phyloP scores from a whole-genome alignment of 1,140 invertebrate genomes.

The Palaemon carinicauda region DNA sequence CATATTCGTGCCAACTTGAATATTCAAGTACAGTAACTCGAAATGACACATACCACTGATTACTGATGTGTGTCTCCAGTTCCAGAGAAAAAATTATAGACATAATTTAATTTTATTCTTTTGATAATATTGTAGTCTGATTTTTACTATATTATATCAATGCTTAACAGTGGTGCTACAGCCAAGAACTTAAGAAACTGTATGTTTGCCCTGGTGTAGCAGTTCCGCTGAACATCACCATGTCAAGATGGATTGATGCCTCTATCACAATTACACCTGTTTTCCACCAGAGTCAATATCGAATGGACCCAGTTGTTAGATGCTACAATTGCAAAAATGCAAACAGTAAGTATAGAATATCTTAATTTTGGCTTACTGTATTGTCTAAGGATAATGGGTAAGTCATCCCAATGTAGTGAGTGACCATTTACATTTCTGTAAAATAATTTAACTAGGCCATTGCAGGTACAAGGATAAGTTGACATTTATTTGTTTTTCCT shows the following conservation, averaged over 20 bases:
- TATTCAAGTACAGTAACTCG: too few relatives aligned
- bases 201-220: slow-evolving; percentile 30
- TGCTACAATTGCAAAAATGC: slow-evolving; percentile 39
- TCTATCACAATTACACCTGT: slow-evolving; percentile 31
- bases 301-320: slow-evolving; percentile 3
- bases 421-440: too few relatives aligned
- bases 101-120: not conserved
- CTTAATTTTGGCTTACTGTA: too few relatives aligned
- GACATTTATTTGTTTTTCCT: too few relatives aligned
- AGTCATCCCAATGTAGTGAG: too few relatives aligned
- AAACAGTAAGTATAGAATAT: not conserved
- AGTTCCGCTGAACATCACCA: slow-evolving; percentile 6
- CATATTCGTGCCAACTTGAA: too few relatives aligned
- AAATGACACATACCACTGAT: too few relatives aligned
- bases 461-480: too few relatives aligned
- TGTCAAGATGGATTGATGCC: not conserved
- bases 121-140: not conserved
- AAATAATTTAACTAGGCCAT: too few relatives aligned
- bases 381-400: too few relatives aligned
- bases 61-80: not conserved
- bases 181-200: slow-evolving; percentile 7
- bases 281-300: slow-evolving; percentile 22
- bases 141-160: not conserved
- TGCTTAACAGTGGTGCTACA: slow-evolving; percentile 33
- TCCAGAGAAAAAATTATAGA: not conserved